Evolutionary conservation across 2,888 invertebrate species (phyloP).

Genomic region (Peribatodes rhomboidaria): DNA sequence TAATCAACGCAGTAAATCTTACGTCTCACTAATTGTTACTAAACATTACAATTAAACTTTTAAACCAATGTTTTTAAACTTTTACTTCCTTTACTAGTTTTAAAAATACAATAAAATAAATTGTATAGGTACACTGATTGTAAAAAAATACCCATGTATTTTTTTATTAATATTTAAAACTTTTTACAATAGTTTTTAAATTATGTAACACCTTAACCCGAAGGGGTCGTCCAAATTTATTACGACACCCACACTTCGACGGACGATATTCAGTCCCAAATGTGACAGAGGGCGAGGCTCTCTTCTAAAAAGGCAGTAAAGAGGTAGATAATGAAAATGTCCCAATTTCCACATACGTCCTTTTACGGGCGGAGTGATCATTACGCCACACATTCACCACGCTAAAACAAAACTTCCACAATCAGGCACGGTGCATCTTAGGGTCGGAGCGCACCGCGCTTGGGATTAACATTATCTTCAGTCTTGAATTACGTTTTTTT

Average conservation of each 20-base stretch:
- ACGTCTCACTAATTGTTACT: conserved; percentile 60
- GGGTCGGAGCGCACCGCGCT: conserved; percentile 18
- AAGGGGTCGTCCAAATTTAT: too few relatives aligned
- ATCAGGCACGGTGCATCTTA: conserved; percentile 54
- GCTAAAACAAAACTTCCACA: conserved; percentile 52
- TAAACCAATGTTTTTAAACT: neutral
- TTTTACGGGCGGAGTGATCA: conserved; percentile 7
- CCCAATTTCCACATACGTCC: conserved; percentile 7
- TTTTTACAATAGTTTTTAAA: too few relatives aligned
- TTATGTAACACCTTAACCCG: too few relatives aligned
- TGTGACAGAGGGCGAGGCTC: too few relatives aligned
- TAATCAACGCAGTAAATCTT: conserved; percentile 74
- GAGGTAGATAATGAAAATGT: neutral
- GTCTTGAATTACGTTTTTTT: too few relatives aligned
- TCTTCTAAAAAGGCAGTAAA: too few relatives aligned
- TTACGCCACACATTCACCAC: conserved; percentile 48
- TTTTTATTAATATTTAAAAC: too few relatives aligned
- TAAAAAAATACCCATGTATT: too few relatives aligned
- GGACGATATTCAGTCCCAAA: too few relatives aligned
- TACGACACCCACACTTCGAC: too few relatives aligned
- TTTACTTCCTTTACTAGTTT: neutral
- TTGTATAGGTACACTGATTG: too few relatives aligned
- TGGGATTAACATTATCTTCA: too few relatives aligned
- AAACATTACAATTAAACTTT: conserved; percentile 38
- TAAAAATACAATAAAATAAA: neutral